phyloP scores from a whole-genome alignment of 2,888 invertebrate species.

The Drosophila lutescens region DNA sequence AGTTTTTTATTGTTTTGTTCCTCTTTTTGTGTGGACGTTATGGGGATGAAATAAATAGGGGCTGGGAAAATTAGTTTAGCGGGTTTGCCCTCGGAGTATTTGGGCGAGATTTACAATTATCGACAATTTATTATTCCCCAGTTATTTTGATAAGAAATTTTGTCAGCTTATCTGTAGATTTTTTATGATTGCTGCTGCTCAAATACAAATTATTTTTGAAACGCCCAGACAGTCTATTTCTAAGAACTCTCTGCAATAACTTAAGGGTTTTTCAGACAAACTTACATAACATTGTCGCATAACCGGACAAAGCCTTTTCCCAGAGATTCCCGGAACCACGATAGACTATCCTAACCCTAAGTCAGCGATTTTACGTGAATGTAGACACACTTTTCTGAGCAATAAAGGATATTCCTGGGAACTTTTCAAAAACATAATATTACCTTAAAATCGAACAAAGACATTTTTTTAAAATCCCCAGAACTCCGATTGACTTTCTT shows the following conservation, averaged over 20 bases:
- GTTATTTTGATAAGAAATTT: conserved; percentile 43
- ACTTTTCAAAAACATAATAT: conserved; percentile 43
- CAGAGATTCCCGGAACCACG: conserved; percentile 47
- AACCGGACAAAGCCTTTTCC: conserved; percentile 27
- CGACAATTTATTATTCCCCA: conserved; percentile 21
- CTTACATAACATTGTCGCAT: conserved; percentile 37
- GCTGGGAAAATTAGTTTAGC: conserved; percentile 74
- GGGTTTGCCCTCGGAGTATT: conserved; percentile 19
- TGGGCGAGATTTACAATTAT: conserved; percentile 19
- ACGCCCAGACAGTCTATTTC: neutral
- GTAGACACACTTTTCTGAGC: too few species aligned
- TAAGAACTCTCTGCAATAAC: neutral
- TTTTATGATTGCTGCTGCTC: conserved; percentile 19
- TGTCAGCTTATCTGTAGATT: conserved; percentile 34
- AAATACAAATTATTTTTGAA: neutral
- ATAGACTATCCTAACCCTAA: conserved; percentile 54
- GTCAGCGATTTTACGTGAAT: conserved; percentile 52
- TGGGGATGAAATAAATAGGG: conserved; percentile 40
- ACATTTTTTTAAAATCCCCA: conserved; percentile 32
- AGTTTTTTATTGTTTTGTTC: conserved; percentile 62
- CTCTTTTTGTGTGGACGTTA: conserved; percentile 10
- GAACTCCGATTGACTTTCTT: conserved; percentile 55
- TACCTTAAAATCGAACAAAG: conserved; percentile 41
- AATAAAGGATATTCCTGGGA: neutral
- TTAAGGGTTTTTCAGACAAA: neutral